Evolutionary conservation across 2,113 vertebrate species (phyloP).

Genomic region (Corvus hawaiiensis): DNA sequence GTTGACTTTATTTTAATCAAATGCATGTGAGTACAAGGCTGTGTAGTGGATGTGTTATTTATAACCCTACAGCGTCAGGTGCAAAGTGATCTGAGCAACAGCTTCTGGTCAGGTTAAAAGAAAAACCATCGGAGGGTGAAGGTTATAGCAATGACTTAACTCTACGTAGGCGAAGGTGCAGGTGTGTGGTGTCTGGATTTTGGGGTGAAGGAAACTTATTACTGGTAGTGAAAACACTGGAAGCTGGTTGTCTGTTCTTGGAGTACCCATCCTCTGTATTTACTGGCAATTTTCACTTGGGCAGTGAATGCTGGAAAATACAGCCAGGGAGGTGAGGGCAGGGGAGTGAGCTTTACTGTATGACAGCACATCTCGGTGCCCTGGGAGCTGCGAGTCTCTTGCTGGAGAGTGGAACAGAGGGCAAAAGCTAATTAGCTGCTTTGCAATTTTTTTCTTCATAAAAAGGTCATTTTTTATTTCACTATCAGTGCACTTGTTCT

Average conservation of each 20-base stretch:
- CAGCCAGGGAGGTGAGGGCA: background rate
- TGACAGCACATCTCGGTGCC: rapidly evolving
- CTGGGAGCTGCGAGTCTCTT: background rate
- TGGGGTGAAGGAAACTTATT: background rate
- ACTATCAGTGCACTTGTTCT: background rate
- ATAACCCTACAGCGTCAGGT: background rate
- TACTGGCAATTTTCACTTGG: background rate
- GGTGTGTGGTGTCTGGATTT: background rate
- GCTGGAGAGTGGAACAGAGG: background rate
- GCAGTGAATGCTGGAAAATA: background rate
- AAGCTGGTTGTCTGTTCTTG: background rate
- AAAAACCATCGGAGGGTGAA: background rate
- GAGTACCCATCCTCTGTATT: background rate
- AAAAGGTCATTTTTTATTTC: background rate
- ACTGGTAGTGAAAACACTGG: background rate
- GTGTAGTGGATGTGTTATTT: background rate
- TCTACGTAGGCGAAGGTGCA: background rate
- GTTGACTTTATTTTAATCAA: background rate
- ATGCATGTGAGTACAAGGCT: background rate
- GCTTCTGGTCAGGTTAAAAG: background rate
- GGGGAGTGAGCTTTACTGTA: background rate
- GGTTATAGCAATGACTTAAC: background rate
- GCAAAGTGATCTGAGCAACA: background rate
- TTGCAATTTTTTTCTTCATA: background rate
- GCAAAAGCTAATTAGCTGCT: background rate